These are phyloP conservation scores for Popillia japonica DNA, from an alignment of 1,140 invertebrate species.

Conservation along the genomic window DNA sequence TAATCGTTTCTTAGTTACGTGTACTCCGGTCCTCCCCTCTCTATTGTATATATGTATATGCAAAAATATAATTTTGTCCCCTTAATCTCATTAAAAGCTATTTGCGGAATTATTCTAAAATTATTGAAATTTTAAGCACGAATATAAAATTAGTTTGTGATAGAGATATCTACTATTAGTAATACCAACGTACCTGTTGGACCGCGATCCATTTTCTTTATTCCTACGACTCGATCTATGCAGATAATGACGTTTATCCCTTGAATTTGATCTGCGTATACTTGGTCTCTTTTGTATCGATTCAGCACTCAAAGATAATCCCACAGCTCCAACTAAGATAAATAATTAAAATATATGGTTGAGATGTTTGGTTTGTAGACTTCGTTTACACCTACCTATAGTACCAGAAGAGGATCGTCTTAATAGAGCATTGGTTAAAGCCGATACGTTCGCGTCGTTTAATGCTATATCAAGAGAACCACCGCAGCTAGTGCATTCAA, in stretches of 20 bases:
- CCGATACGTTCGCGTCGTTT: slow-evolving; percentile 64
- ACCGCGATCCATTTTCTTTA: slow-evolving; percentile 70
- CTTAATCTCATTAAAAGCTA: no score
- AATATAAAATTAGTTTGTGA: slow-evolving; percentile 3
- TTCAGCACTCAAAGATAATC: slow-evolving; percentile 74
- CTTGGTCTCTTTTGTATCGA: slow-evolving; percentile 72
- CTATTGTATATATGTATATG: no score
- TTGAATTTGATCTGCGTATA: slow-evolving; percentile 69
- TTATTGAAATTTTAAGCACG: not conserved
- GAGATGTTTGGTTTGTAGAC: not conserved
- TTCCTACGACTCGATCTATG: slow-evolving; percentile 73
- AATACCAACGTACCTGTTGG: slow-evolving; percentile 53
- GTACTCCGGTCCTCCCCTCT: no score
- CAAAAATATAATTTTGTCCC: no score
- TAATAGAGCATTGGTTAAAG: slow-evolving; percentile 55
- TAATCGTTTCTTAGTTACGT: no score
- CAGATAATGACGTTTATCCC: slow-evolving; percentile 72
- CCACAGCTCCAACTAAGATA: slow-evolving; percentile 63
- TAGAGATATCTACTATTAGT: not conserved
- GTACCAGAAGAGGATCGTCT: slow-evolving; percentile 58
- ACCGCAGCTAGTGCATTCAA: slow-evolving; percentile 64
- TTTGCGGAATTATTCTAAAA: no score
- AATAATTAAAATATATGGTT: not conserved
- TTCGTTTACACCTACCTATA: slow-evolving; percentile 52
- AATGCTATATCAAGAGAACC: slow-evolving; percentile 64